phyloP scores from a whole-genome alignment of 2,888 invertebrate genomes.

The Drosophila melanosoma region DNA sequence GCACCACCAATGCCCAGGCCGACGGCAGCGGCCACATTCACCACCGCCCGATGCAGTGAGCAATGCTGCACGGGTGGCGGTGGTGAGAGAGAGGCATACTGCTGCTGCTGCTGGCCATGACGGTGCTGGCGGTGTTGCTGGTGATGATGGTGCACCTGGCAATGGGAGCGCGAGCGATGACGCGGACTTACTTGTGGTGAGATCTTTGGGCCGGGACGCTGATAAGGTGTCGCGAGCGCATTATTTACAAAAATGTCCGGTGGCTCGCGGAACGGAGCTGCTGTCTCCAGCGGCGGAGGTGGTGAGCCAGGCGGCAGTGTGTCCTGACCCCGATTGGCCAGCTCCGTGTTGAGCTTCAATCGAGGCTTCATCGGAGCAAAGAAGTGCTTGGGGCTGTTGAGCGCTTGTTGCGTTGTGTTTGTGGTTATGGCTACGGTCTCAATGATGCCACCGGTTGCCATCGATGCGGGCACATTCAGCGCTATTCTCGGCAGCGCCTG shows the following conservation, averaged over 20 bases:
- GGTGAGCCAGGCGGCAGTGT: constrained; percentile 64
- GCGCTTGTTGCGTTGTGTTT: constrained; percentile 68
- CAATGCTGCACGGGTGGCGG: constrained; percentile 35
- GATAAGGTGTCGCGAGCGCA: constrained; percentile 82
- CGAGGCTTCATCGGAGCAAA: constrained; percentile 85
- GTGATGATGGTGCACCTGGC: constrained; percentile 57
- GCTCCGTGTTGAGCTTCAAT: constrained; percentile 80
- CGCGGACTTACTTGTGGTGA: constrained; percentile 80
- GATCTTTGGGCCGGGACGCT: constrained; percentile 57
- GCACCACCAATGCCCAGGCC: constrained; percentile 54
- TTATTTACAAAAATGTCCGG: constrained; percentile 84
- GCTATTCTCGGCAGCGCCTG: constrained; percentile 68
- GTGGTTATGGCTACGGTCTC: constrained; percentile 82
- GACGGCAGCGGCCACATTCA: constrained; percentile 71
- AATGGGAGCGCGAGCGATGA: constrained; percentile 62
- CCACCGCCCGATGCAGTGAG: constrained; percentile 65
- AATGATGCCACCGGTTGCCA: constrained; percentile 34
- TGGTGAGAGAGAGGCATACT: constrained; percentile 18
- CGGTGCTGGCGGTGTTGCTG: constrained; percentile 32
- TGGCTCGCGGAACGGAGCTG: constrained; percentile 71
- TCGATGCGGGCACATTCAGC: constrained; percentile 42
- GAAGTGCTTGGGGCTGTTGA: constrained; percentile 85
- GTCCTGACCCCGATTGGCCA: constrained; percentile 75
- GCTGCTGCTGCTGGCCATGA: constrained; percentile 31
- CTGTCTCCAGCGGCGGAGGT: constrained; percentile 47